These are phyloP conservation scores for Bombus soroeensis DNA, from an alignment of 1,140 invertebrate genomes.

Conservation along the genomic window DNA sequence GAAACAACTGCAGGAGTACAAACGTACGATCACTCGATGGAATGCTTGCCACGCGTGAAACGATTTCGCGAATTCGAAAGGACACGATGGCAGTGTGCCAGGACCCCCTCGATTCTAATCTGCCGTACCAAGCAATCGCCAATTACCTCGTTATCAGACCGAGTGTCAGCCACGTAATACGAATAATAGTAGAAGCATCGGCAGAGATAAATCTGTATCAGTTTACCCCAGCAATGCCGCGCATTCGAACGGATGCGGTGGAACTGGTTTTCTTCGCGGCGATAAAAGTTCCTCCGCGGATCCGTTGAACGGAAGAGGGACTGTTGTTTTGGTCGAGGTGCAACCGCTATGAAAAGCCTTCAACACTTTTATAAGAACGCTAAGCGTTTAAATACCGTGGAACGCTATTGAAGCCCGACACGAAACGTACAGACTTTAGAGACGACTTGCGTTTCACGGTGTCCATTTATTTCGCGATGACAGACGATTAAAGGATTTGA, in stretches of 20 bases:
- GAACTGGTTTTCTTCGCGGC: constrained; percentile 25
- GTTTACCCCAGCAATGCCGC: constrained; percentile 21
- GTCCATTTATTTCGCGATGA: neutral
- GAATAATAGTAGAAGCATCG: constrained; percentile 45
- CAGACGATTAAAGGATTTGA: neutral
- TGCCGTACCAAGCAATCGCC: constrained; percentile 20
- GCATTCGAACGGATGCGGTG: neutral
- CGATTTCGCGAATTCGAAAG: constrained; percentile 11
- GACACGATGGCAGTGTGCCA: too few species aligned
- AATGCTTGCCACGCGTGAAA: neutral
- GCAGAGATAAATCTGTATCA: constrained; percentile 46
- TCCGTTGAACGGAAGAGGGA: neutral
- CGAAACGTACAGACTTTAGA: neutral
- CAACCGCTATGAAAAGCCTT: neutral
- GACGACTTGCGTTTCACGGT: neutral
- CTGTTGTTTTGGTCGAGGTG: constrained; percentile 26
- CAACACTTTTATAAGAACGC: neutral
- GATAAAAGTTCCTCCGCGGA: neutral
- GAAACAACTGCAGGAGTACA: neutral
- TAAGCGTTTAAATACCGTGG: constrained; percentile 9
- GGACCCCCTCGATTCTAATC: constrained; percentile 25
- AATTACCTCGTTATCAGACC: constrained; percentile 48
- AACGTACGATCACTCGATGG: neutral
- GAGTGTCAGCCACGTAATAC: constrained; percentile 42
- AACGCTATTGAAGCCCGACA: neutral